Evolutionary conservation across 2,888 invertebrate species (phyloP).

Genomic region (Galerucella nymphaeae): DNA sequence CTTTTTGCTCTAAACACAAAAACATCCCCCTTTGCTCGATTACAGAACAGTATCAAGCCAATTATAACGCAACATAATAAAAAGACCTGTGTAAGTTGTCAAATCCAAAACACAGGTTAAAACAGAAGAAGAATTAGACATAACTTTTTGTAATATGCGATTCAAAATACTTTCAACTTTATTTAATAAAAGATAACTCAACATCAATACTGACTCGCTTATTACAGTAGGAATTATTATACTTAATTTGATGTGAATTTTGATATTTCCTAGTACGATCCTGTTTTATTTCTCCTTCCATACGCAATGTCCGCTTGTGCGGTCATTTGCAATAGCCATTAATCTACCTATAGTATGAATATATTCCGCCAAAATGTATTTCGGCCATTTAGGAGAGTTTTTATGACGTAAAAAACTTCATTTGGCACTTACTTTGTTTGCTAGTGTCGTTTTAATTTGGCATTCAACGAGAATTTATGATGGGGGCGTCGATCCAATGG

Average conservation of each 20-base stretch:
- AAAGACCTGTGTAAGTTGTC: background rate
- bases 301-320: conserved; percentile 37
- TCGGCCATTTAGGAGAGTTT: conserved; percentile 27
- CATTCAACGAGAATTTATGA: conserved; percentile 21
- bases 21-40: conserved; percentile 34
- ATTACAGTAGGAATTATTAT: no score
- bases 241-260: background rate
- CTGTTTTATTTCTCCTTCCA: background rate
- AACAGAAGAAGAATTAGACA: no score
- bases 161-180: no score
- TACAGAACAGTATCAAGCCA: background rate
- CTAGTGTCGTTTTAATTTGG: conserved; percentile 33
- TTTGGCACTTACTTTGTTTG: conserved; percentile 27
- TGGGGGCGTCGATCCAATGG: conserved; percentile 7
- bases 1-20: conserved; percentile 9
- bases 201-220: no score
- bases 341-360: conserved; percentile 45
- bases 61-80: background rate
- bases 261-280: background rate
- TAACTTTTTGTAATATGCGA: no score
- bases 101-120: no score
- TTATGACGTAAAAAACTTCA: conserved; percentile 28
- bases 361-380: conserved; percentile 38
- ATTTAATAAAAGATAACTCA: no score
- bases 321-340: conserved; percentile 52